phyloP scores from a whole-genome alignment of 2,888 invertebrate species.

The Balanococcus diminutus region DNA sequence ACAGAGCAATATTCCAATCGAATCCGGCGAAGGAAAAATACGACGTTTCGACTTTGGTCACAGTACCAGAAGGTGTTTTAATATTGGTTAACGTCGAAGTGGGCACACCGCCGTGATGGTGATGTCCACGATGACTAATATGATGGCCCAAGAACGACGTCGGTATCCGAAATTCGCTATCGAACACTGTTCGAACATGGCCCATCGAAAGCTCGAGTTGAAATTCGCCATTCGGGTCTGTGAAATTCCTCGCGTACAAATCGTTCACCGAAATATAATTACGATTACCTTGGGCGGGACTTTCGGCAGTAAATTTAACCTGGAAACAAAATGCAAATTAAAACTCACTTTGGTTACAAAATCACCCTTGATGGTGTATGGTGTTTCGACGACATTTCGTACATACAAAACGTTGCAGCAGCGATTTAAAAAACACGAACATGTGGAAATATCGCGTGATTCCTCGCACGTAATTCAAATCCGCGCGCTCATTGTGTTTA shows the following conservation, averaged over 20 bases:
- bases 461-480: background rate
- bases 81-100: conserved; percentile 48
- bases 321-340: conserved; percentile 58
- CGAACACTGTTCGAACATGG: conserved; percentile 75
- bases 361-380: background rate
- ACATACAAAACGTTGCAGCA: background rate
- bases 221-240: conserved; percentile 80
- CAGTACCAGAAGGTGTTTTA: conserved; percentile 36
- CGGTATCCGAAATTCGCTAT: conserved; percentile 72
- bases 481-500: background rate
- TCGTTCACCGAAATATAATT: conserved; percentile 76
- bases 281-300: conserved; percentile 75
- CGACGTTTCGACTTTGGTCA: conserved; percentile 67
- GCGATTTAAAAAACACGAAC: background rate
- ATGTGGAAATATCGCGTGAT: background rate
- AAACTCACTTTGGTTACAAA: background rate
- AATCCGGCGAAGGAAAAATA: conserved; percentile 80
- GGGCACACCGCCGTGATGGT: conserved; percentile 57
- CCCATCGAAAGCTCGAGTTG: conserved; percentile 79
- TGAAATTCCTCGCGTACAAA: conserved; percentile 73
- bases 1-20: conserved; percentile 78
- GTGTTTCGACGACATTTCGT: background rate
- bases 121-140: conserved; percentile 58
- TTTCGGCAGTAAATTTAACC: conserved; percentile 70
- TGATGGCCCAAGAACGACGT: conserved; percentile 61